These are phyloP conservation scores for Pelvicachromis taeniatus DNA, from an alignment of 2,113 vertebrate species.

Conservation along the genomic window DNA sequence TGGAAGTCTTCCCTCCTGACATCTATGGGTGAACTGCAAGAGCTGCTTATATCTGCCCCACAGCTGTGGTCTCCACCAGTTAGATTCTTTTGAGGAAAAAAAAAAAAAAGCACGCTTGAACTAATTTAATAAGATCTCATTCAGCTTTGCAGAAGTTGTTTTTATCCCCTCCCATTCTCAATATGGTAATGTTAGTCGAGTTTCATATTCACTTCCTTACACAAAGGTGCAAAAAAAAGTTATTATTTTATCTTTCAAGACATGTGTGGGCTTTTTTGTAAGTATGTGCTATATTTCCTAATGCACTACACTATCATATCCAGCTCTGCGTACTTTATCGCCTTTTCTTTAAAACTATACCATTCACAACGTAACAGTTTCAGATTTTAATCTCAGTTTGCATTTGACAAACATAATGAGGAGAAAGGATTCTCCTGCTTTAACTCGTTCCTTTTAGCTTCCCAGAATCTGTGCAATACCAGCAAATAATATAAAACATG, in stretches of 20 bases:
- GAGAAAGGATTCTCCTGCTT: background rate
- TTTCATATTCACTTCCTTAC: slow-evolving; percentile 41
- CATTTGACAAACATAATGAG: background rate
- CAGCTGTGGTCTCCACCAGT: background rate
- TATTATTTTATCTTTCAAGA: background rate
- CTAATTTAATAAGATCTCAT: background rate
- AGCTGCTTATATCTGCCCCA: slow-evolving; percentile 11
- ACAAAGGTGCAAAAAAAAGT: background rate
- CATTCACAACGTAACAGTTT: background rate
- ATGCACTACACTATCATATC: background rate
- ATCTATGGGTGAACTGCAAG: background rate
- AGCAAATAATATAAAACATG: background rate
- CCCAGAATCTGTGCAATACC: background rate
- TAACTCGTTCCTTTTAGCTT: background rate
- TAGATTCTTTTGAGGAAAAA: background rate
- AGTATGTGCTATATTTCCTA: background rate
- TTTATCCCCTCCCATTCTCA: background rate
- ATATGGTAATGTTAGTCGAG: background rate
- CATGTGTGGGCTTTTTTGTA: background rate
- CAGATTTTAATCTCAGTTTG: background rate
- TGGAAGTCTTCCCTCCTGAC: background rate
- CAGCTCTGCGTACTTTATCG: background rate
- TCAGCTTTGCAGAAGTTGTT: background rate
- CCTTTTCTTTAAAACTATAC: background rate
- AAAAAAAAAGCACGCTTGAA: background rate